Conservation (phyloP, 37 sponge, comb jelly and placozoan genomes). For the Aplysina aerophoba region DNA sequence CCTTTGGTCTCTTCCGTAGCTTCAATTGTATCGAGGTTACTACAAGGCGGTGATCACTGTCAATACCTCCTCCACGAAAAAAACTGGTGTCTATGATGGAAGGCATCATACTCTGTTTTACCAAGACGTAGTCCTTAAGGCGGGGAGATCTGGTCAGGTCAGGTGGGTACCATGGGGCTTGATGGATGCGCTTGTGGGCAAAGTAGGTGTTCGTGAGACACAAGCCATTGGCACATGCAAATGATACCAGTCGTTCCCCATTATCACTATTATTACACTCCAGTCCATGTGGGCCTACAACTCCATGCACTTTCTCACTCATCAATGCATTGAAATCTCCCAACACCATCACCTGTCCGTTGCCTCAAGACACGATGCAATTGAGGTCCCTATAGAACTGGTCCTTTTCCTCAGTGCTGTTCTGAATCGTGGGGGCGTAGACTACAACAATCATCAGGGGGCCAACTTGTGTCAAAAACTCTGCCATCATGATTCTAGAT, state of each 20-base stretch:
- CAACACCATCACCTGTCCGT: constrained; percentile 32
- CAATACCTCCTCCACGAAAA: constrained; percentile 18
- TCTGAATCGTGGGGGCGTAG: constrained; percentile 10
- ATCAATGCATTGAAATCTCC: neutral
- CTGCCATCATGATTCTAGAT: constrained; percentile 22
- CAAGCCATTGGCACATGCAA: constrained; percentile 19
- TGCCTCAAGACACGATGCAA: neutral
- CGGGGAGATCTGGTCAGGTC: constrained; percentile 11
- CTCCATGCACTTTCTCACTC: constrained; percentile 13
- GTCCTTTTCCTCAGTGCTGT: constrained; percentile 17
- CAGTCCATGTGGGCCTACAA: constrained; percentile 2
- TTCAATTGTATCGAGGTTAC: neutral
- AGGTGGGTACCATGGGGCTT: constrained; percentile 24
- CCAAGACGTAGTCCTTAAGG: constrained; percentile 27
- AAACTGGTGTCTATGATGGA: constrained; percentile 1
- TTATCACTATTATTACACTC: constrained; percentile 17
- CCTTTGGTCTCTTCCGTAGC: neutral
- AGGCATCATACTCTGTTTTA: neutral
- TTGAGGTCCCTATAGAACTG: constrained; percentile 24
- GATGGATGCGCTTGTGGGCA: constrained; percentile 22
- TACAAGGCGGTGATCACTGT: constrained; percentile 5
- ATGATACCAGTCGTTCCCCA: constrained; percentile 15
- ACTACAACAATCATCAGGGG: constrained; percentile 22
- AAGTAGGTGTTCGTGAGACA: constrained; percentile 21
- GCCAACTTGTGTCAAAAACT: constrained; percentile 12